Percentiles rank a stretch among this genome's conserved stretches.
These are phyloP conservation scores for Eilema griseolum DNA, from an alignment of 2,888 invertebrate species.

Conservation along the genomic window DNA sequence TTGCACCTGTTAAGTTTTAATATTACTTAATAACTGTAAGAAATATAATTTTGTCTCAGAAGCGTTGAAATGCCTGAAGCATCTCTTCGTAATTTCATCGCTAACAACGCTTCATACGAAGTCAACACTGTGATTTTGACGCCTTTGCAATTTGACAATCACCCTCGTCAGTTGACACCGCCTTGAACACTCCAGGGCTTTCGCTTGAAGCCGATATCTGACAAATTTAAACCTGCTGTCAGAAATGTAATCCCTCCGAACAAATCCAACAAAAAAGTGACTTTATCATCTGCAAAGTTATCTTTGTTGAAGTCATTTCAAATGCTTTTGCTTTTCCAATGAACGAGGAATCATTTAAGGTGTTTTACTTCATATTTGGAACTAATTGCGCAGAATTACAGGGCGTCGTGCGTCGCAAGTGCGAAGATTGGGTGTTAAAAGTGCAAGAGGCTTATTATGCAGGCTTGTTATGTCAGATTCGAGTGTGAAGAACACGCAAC, in stretches of 20 bases:
- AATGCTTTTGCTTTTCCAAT: conserved; percentile 44
- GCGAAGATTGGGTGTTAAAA: conserved; percentile 82
- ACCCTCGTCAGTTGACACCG: conserved; percentile 39
- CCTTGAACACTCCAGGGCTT: conserved; percentile 35
- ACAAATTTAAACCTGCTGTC: conserved; percentile 25
- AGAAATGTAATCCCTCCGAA: conserved; percentile 14
- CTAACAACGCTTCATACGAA: conserved; percentile 33
- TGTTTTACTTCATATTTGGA: conserved; percentile 53
- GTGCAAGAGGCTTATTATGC: conserved; percentile 52
- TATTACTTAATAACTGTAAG: conserved; percentile 37
- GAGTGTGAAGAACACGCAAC: conserved; percentile 54
- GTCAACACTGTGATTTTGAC: conserved; percentile 38
- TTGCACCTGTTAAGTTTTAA: conserved; percentile 35
- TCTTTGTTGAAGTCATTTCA: conserved; percentile 26
- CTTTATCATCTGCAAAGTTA: conserved; percentile 27
- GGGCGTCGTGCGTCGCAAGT: conserved; percentile 65
- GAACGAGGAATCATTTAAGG: conserved; percentile 49
- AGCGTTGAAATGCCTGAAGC: conserved; percentile 31
- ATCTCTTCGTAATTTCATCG: conserved; percentile 28
- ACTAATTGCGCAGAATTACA: conserved; percentile 75
- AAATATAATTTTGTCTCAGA: conserved; percentile 29
- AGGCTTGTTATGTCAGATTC: conserved; percentile 44
- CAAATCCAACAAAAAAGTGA: neutral
- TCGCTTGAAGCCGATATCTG: conserved; percentile 19
- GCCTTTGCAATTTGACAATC: conserved; percentile 47